These are phyloP conservation scores for Drosophila leontia DNA, from an alignment of 1,140 invertebrate genomes.

Conservation along the genomic window DNA sequence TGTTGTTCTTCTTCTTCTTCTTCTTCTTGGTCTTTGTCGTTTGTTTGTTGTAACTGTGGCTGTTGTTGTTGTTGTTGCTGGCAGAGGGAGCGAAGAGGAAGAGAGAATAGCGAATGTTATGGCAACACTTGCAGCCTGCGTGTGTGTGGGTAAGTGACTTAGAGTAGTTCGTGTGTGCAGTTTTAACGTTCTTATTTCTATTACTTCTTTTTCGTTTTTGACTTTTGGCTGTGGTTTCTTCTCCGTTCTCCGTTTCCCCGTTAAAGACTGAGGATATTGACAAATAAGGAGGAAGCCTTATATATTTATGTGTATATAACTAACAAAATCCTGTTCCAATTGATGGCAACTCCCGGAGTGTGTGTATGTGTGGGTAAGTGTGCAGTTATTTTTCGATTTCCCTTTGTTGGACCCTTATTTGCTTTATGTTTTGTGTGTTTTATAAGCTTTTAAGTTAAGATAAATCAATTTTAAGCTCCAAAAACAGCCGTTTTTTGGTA, in stretches of 20 bases:
- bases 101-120: constrained; percentile 44
- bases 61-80: constrained; percentile 22
- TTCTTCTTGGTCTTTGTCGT: neutral
- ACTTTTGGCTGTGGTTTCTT: neutral
- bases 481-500: neutral
- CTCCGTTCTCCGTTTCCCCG: neutral
- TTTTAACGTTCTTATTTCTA: constrained; percentile 5
- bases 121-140: constrained; percentile 54
- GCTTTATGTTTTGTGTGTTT: neutral
- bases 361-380: constrained; percentile 34
- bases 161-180: constrained; percentile 6
- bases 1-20: constrained; percentile 29
- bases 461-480: neutral
- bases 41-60: constrained; percentile 27
- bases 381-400: neutral
- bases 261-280: constrained; percentile 17
- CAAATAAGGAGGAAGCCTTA: constrained; percentile 7
- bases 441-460: neutral
- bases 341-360: constrained; percentile 27
- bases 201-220: constrained; percentile 1
- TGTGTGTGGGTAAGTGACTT: constrained; percentile 51
- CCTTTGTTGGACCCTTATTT: neutral
- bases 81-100: constrained; percentile 26
- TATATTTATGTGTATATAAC: constrained; percentile 16
- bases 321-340: constrained; percentile 25